Evolutionary conservation across 1,140 invertebrate species (phyloP).

Genomic region (Eufriesea mexicana): DNA sequence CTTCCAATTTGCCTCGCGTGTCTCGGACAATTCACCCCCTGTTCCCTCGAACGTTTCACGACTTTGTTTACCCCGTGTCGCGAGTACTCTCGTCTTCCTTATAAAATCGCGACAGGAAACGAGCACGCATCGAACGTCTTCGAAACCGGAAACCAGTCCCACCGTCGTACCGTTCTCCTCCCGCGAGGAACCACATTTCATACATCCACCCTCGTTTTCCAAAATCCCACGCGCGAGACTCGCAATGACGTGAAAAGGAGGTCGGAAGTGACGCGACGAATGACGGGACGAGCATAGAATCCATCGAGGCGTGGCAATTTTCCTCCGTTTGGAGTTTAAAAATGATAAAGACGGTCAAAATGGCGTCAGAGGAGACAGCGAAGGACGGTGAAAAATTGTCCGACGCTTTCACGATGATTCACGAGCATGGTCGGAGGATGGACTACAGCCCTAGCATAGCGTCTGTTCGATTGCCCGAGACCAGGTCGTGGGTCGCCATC

Average conservation of each 20-base stretch:
- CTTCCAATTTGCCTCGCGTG: constrained; percentile 9
- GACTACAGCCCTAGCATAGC: constrained; percentile 56
- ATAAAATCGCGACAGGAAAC: background rate
- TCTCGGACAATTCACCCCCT: background rate
- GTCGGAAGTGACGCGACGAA: background rate
- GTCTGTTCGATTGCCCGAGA: constrained; percentile 58
- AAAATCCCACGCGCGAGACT: no score
- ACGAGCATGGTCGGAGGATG: constrained; percentile 42
- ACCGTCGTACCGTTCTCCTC: background rate
- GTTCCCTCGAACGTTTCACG: background rate
- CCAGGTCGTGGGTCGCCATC: constrained; percentile 15
- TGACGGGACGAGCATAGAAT: background rate
- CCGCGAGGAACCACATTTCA: no score
- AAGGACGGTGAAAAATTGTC: constrained; percentile 56
- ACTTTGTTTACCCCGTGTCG: constrained; percentile 18
- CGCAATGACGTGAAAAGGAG: no score
- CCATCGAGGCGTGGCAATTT: background rate
- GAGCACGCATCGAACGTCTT: no score
- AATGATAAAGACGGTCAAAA: background rate
- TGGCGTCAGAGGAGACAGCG: background rate
- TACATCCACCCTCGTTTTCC: no score
- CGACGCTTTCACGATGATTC: constrained; percentile 59
- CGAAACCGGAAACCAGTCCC: no score
- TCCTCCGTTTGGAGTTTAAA: background rate
- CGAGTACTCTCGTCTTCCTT: background rate